Base-by-base conservation (phyloP, 92 coral and sea anemone genomes). In the Porites lobata region DNA sequence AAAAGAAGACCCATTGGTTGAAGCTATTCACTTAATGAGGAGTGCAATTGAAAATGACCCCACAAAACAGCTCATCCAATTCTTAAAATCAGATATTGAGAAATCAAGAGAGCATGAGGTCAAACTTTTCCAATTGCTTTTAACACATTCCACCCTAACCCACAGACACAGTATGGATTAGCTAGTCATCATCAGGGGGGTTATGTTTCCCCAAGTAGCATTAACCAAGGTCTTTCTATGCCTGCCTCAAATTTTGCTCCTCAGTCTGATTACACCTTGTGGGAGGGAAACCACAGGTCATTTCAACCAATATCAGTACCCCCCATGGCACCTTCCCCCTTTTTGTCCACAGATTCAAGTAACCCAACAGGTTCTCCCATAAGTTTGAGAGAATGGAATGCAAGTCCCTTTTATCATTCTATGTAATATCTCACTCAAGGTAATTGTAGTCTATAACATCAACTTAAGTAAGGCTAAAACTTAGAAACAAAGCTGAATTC, bases 1-100 rank as follows among this genome's bases (percentile, higher is more conserved):
- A 83, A 87, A 87, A 69, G 72, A 72, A 87, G 91, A 87, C 79
- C 91, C 86, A 78, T 56, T 87, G 81, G 68, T 80, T 76, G 81
- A 87, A 77, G 91, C 79, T 69, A 77, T 87, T 51, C 43, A 83
- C 65, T 76, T 65, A 8, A 69, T 80, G 76, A 80, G 79, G 65
- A 87, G 32, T 72, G 82, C 81, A 72, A 58, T 87, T 71, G 86
- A 87, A 79, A 79, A 87, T 79, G 91, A 72, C 56, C 86, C 86
- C 65, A 80, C 79, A 69, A 87, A 87, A 68, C 50, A 80, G 78
- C 72, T 87, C 76, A 80, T 80, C 68, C 76, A 71, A 69, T 80
- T 79, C 81, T 79, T 73, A 77, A 87, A 56, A 76, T 82, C 84
- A 59, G 91, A 80, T 56, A 83, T 77, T 80, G 81, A 87, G 84